Conservation (phyloP, 2,113 vertebrate genomes). For the Odontesthes bonariensis region DNA sequence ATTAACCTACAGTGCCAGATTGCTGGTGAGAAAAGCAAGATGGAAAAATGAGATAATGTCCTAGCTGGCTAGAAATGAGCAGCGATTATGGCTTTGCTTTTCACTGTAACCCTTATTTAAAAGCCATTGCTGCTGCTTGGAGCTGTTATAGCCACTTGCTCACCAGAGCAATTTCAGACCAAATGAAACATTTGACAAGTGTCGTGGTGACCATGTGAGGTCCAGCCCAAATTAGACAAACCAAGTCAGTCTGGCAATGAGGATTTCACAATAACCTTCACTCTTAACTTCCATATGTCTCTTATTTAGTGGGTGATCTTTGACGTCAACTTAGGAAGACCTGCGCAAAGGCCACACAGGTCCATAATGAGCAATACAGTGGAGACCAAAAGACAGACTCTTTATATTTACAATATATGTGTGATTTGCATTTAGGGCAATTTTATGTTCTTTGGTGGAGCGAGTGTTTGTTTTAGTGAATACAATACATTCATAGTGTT, state of each 20-base stretch:
- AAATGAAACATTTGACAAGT: constrained; percentile 52
- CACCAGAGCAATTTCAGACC: constrained; percentile 57
- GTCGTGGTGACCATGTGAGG: constrained; percentile 48
- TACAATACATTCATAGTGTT: constrained; percentile 52
- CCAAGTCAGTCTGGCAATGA: constrained; percentile 40
- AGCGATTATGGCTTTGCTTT: constrained; percentile 54
- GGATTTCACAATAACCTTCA: constrained; percentile 58
- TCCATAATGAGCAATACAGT: constrained; percentile 57
- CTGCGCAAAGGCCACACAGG: constrained; percentile 74
- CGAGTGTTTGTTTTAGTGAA: constrained; percentile 50
- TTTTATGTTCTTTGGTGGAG: constrained; percentile 42
- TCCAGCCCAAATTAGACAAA: constrained; percentile 60
- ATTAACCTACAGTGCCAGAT: constrained; percentile 7
- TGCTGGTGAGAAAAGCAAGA: background rate
- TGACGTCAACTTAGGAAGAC: constrained; percentile 76
- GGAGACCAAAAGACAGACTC: constrained; percentile 66
- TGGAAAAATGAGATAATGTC: constrained; percentile 29
- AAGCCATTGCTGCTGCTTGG: constrained; percentile 29
- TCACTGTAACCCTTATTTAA: constrained; percentile 50
- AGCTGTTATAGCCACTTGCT: constrained; percentile 46
- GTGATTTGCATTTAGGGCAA: constrained; percentile 63
- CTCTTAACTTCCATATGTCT: constrained; percentile 55
- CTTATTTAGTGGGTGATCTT: constrained; percentile 60
- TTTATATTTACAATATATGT: constrained; percentile 60
- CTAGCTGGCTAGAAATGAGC: constrained; percentile 47